A percentile compares a stretch with the other conserved stretches of the same genome.
Conservation (phyloP, 37 sponge, comb jelly and placozoan genomes). For the Tethya wilhelma region DNA sequence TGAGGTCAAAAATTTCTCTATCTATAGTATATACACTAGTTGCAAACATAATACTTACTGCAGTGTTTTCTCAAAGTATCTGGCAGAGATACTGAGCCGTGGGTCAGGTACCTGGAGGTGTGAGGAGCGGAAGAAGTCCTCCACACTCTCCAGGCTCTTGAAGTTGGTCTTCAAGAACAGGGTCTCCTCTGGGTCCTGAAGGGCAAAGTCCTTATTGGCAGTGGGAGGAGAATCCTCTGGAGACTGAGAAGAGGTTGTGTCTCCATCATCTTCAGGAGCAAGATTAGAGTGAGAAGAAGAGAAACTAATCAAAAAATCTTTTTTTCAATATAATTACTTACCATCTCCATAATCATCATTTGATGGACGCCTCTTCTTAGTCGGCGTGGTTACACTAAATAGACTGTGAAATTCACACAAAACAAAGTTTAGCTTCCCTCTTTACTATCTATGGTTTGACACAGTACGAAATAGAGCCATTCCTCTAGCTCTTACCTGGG, state of each 20-base stretch:
- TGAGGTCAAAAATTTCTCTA: no score
- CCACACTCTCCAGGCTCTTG: conserved; percentile 47
- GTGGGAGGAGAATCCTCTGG: conserved; percentile 16
- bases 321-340: neutral
- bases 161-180: conserved; percentile 53
- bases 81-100: conserved; percentile 66
- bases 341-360: neutral
- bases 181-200: conserved; percentile 1
- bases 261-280: neutral
- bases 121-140: neutral
- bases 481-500: neutral
- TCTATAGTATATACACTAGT: no score
- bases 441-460: no score
- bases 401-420: neutral
- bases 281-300: neutral
- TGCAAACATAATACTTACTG: no score
- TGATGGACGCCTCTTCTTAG: no score
- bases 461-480: neutral
- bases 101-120: neutral
- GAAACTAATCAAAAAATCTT: neutral
- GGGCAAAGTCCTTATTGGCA: no score
- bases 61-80: conserved; percentile 27
- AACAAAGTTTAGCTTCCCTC: neutral
- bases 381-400: conserved; percentile 62
- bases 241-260: neutral